Conservation (phyloP, 2,113 vertebrate species). For the Phyllostomus hastatus region DNA sequence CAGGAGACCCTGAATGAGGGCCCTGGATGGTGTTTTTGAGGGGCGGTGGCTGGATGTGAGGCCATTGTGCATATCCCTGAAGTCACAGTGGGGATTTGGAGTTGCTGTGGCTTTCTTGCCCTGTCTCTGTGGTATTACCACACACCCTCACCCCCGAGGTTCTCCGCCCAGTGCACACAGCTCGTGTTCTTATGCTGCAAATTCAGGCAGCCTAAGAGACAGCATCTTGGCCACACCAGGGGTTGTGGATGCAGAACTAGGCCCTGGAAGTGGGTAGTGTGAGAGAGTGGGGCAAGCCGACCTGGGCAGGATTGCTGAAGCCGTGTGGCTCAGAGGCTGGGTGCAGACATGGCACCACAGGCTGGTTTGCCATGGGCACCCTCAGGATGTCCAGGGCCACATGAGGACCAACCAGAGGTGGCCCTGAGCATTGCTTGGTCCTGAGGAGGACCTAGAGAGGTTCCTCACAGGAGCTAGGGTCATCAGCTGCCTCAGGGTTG, state of each 20-base stretch:
- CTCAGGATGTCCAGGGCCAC: not conserved
- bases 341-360: not conserved
- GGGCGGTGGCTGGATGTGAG: rapidly evolving
- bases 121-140: not conserved
- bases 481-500: not conserved
- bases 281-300: not conserved
- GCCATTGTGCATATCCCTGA: rapidly evolving
- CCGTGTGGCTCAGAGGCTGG: rapidly evolving
- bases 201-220: not conserved
- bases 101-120: too few species aligned
- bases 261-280: not conserved
- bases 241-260: not conserved
- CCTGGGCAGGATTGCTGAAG: not conserved
- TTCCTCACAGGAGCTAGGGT: not conserved
- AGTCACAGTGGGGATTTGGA: not conserved
- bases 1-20: not conserved
- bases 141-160: not conserved
- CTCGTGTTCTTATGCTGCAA: not conserved
- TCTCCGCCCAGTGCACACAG: not conserved
- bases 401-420: not conserved
- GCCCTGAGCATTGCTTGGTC: not conserved
- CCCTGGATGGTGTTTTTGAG: not conserved
- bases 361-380: not conserved
- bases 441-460: not conserved
- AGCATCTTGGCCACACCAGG: not conserved